These are phyloP conservation scores for Phacellophora camtschatica DNA, from an alignment of 30 jellyfish, hydroid and myxozoan species.

Conservation along the genomic window DNA sequence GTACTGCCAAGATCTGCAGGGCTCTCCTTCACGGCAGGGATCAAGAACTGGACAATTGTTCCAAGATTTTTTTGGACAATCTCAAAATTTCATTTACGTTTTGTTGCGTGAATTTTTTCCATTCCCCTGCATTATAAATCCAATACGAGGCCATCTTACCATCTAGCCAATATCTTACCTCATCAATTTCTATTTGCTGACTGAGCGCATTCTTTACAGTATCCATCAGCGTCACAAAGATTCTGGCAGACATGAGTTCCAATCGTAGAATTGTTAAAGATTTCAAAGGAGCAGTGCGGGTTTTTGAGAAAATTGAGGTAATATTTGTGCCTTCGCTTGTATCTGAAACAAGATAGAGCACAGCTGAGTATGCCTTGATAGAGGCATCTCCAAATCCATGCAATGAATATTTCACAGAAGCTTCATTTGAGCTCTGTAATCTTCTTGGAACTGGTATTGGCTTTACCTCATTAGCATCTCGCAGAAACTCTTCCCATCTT, in stretches of 20 bases:
- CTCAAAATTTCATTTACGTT: conserved; percentile 26
- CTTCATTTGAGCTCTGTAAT: too few species aligned
- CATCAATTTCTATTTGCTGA: not conserved
- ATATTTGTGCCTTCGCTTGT: not conserved
- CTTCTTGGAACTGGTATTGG: too few species aligned
- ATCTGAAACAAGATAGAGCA: too few species aligned
- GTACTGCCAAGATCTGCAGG: conserved; percentile 38
- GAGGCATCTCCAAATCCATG: too few species aligned
- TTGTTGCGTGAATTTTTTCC: conserved; percentile 41
- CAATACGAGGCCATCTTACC: conserved; percentile 30
- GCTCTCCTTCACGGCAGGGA: conserved; percentile 10
- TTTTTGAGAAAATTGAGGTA: not conserved
- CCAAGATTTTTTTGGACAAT: not conserved
- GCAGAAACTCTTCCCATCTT: too few species aligned
- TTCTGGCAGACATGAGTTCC: conserved; percentile 33
- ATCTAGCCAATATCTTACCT: conserved; percentile 18
- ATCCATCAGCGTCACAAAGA: conserved; percentile 12
- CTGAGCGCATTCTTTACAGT: conserved; percentile 9
- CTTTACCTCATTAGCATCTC: too few species aligned
- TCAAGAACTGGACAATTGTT: conserved; percentile 22
- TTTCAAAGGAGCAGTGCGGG: conserved; percentile 41
- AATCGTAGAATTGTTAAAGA: conserved; percentile 2
- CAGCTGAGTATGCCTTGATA: too few species aligned
- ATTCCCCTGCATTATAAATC: conserved; percentile 4
- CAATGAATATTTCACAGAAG: too few species aligned